phyloP scores from a whole-genome alignment of 1,140 invertebrate species.

The Solenopsis invicta region DNA sequence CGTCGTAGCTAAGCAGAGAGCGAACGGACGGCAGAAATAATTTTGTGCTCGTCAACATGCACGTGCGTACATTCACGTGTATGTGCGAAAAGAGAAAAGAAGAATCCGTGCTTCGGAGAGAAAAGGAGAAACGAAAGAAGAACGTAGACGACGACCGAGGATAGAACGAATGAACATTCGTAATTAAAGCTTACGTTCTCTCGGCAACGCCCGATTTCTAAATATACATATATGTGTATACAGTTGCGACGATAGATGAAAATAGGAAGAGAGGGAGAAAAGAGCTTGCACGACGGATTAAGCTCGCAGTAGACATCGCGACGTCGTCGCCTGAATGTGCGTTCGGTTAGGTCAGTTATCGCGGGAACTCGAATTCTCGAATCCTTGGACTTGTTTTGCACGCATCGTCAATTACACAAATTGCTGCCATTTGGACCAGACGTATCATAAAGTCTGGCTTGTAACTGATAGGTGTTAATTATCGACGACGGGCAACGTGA shows the following conservation, averaged over 20 bases:
- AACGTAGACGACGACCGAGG: neutral
- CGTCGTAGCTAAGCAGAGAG: neutral
- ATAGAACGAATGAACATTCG: conserved; percentile 47
- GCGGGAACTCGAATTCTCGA: conserved; percentile 24
- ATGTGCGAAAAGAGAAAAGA: neutral
- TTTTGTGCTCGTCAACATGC: conserved; percentile 9
- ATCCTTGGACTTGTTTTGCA: neutral
- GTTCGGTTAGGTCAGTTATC: conserved; percentile 75
- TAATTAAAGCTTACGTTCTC: conserved; percentile 73
- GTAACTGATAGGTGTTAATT: conserved; percentile 18
- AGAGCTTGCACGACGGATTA: conserved; percentile 53
- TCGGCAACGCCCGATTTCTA: conserved; percentile 70
- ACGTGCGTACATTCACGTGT: conserved; percentile 13
- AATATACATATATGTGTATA: conserved; percentile 64
- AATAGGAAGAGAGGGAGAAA: conserved; percentile 68
- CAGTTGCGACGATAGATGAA: conserved; percentile 48
- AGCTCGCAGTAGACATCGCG: conserved; percentile 72
- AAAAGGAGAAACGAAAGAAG: neutral
- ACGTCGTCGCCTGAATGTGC: conserved; percentile 66
- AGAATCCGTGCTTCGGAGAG: neutral
- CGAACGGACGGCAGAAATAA: conserved; percentile 34
- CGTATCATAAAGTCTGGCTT: neutral
- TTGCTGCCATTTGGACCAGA: neutral
- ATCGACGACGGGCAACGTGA: neutral
- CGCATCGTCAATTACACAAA: neutral